Percentiles rank a stretch among this genome's conserved stretches.
Conservation (phyloP, 2,888 invertebrate species). For the Mythimna impura region DNA sequence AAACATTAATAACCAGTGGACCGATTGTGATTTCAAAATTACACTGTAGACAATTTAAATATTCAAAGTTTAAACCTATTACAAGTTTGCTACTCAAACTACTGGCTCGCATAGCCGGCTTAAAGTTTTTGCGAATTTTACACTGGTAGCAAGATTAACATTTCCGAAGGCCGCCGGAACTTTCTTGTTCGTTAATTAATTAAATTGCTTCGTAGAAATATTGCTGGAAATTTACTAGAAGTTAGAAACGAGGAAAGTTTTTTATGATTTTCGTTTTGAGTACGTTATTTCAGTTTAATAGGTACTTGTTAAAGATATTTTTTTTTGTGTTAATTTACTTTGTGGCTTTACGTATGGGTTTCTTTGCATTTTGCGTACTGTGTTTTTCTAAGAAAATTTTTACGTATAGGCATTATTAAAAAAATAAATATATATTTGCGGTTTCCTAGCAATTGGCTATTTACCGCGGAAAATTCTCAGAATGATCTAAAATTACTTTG, state of each 20-base stretch:
- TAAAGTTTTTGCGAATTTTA: constrained; percentile 88
- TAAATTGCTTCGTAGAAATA: constrained; percentile 72
- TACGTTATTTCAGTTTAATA: constrained; percentile 45
- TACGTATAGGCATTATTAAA: too few species aligned
- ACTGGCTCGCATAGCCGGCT: constrained; percentile 71
- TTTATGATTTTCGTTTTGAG: constrained; percentile 35
- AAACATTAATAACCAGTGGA: constrained; percentile 63
- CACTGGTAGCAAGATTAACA: constrained; percentile 78
- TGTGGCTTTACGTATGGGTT: background rate
- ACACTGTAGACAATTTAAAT: constrained; percentile 73
- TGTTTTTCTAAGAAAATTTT: constrained; percentile 20
- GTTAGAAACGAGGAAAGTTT: constrained; percentile 54
- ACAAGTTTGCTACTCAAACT: constrained; percentile 81
- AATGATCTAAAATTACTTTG: constrained; percentile 16
- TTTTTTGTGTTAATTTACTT: constrained; percentile 17
- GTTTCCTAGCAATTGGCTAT: constrained; percentile 11
- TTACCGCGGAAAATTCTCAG: constrained; percentile 13
- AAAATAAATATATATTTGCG: constrained; percentile 1
- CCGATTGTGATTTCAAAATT: constrained; percentile 67
- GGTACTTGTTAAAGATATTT: background rate
- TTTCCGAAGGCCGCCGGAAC: constrained; percentile 73
- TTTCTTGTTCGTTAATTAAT: constrained; percentile 81
- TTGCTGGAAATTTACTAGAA: constrained; percentile 62
- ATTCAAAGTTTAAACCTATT: constrained; percentile 84
- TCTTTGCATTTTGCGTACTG: background rate